Evolutionary conservation across 2,888 invertebrate genomes (phyloP).

Genomic region (Ceramica pisi): DNA sequence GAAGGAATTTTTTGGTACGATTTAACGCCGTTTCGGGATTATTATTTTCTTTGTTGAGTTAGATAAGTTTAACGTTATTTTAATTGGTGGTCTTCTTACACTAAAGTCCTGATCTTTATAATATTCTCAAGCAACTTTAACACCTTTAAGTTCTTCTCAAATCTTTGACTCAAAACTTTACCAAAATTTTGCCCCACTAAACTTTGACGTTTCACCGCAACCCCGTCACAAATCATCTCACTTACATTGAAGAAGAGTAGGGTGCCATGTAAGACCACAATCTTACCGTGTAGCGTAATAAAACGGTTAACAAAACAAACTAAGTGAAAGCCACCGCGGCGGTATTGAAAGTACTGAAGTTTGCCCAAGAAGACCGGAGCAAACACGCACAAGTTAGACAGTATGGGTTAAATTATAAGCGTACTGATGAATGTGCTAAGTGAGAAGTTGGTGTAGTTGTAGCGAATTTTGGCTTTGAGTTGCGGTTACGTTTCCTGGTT

Average conservation of each 20-base stretch:
- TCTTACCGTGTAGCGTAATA: slow-evolving; percentile 64
- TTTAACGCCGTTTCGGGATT: not conserved
- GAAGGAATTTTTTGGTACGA: not conserved
- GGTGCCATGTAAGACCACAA: slow-evolving; percentile 45
- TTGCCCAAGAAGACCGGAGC: slow-evolving; percentile 70
- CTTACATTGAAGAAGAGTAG: slow-evolving; percentile 34
- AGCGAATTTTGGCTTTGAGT: slow-evolving; percentile 17
- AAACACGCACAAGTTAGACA: slow-evolving; percentile 73
- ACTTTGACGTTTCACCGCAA: slow-evolving; percentile 3
- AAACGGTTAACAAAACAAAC: slow-evolving; percentile 74
- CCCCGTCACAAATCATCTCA: slow-evolving; percentile 50
- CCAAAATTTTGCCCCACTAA: slow-evolving; percentile 15
- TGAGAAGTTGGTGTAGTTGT: slow-evolving; percentile 38
- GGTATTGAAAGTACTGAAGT: slow-evolving; percentile 74
- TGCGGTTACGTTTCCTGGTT: slow-evolving; percentile 5
- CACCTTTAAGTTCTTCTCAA: not conserved
- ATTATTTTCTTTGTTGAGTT: not conserved
- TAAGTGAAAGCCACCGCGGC: slow-evolving; percentile 71
- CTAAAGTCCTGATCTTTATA: not conserved
- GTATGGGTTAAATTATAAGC: slow-evolving; percentile 64
- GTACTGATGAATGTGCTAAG: slow-evolving; percentile 29
- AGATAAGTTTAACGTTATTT: not conserved
- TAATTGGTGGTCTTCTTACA: too few relatives aligned
- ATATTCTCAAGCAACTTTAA: slow-evolving; percentile 3
- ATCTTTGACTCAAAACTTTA: slow-evolving; percentile 31